Conservation (phyloP, 2,888 invertebrate genomes). For the Synergus gifuensis region DNA sequence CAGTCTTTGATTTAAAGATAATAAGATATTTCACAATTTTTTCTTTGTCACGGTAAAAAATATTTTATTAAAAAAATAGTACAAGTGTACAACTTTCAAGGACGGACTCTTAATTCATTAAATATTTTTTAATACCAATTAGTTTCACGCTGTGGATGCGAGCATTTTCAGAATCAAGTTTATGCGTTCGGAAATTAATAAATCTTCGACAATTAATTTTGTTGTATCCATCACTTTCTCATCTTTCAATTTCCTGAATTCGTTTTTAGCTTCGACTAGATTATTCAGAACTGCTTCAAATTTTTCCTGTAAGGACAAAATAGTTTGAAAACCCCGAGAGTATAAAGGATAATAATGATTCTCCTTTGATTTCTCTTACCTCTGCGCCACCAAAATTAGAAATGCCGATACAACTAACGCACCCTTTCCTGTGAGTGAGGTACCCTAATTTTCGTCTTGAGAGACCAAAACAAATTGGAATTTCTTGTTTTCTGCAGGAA, state of each 20-base stretch:
- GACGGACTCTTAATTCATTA: not conserved
- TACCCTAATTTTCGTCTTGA: slow-evolving; percentile 68
- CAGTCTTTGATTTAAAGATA: not conserved
- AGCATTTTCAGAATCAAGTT: slow-evolving; percentile 59
- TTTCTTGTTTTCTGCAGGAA: slow-evolving; percentile 59
- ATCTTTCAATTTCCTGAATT: slow-evolving; percentile 54
- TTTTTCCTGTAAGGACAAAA: slow-evolving; percentile 59
- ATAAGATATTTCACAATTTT: not conserved
- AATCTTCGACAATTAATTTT: slow-evolving; percentile 57
- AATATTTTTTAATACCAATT: not conserved
- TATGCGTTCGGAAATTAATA: slow-evolving; percentile 62
- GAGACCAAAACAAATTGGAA: slow-evolving; percentile 65
- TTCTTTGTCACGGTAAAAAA: not conserved
- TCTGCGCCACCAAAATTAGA: slow-evolving; percentile 66
- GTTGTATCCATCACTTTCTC: slow-evolving; percentile 58
- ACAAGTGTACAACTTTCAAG: not conserved
- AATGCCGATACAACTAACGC: slow-evolving; percentile 65
- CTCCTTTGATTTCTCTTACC: slow-evolving; percentile 54
- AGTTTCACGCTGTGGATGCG: slow-evolving; percentile 41
- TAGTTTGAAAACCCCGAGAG: not conserved
- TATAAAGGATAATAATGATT: not conserved
- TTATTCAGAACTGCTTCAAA: slow-evolving; percentile 63
- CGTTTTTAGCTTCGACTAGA: slow-evolving; percentile 61
- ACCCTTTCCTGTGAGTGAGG: slow-evolving; percentile 64
- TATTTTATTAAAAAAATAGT: not conserved